These are phyloP conservation scores for Tiaroga cobitis DNA, from an alignment of 2,797 vertebrate species.

Conservation along the genomic window DNA sequence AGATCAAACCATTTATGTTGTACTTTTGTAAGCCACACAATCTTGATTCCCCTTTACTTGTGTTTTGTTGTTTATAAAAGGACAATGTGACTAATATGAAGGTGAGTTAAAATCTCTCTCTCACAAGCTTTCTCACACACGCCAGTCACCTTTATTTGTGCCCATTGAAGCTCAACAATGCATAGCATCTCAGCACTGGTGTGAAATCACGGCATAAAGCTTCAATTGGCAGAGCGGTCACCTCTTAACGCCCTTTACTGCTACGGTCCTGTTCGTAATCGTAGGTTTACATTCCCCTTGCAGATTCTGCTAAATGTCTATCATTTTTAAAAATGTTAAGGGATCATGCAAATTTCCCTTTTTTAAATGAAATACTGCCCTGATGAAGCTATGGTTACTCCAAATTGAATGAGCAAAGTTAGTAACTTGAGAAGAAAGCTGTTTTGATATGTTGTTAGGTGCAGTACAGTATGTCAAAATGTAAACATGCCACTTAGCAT, in stretches of 20 bases:
- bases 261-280: conserved; percentile 51
- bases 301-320: neutral
- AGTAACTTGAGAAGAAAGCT: neutral
- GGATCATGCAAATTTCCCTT: neutral
- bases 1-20: neutral
- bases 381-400: neutral
- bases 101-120: conserved; percentile 72
- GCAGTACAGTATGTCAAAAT: neutral
- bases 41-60: conserved; percentile 70
- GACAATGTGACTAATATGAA: conserved; percentile 75
- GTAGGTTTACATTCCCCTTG: neutral
- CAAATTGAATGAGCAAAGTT: neutral
- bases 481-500: neutral
- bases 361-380: neutral
- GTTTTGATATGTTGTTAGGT: neutral
- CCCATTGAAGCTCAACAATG: conserved; percentile 38
- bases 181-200: conserved; percentile 30
- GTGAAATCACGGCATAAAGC: conserved; percentile 50
- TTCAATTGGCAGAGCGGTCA: conserved; percentile 34
- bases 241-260: conserved; percentile 51
- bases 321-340: neutral
- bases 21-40: conserved; percentile 28
- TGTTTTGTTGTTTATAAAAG: conserved; percentile 77
- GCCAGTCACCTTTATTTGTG: conserved; percentile 63
- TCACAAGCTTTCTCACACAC: conserved; percentile 59